phyloP scores from a whole-genome alignment of 2,113 vertebrate species.

The Rhinogobius similis region DNA sequence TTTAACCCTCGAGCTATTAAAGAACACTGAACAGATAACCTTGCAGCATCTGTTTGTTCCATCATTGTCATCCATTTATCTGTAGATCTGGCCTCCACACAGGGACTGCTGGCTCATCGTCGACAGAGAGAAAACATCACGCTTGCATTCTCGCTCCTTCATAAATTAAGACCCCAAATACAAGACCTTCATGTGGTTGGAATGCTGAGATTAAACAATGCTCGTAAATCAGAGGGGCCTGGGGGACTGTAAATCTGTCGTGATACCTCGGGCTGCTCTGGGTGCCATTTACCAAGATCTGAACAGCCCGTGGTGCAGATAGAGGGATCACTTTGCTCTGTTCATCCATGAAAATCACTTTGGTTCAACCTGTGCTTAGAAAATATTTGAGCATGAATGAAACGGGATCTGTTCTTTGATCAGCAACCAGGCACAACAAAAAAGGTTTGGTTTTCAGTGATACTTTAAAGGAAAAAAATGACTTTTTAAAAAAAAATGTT shows the following conservation, averaged over 20 bases:
- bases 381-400: no score
- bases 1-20: no score
- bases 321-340: constrained; percentile 45
- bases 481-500: no score
- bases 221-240: constrained; percentile 68
- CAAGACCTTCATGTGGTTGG: constrained; percentile 70
- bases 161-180: constrained; percentile 65
- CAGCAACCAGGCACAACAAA: no score
- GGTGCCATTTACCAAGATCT: constrained; percentile 46
- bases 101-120: constrained; percentile 48
- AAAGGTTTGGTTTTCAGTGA: no score
- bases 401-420: no score
- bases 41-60: constrained; percentile 58
- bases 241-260: constrained; percentile 62
- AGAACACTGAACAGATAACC: no score
- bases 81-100: constrained; percentile 53
- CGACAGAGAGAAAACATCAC: constrained; percentile 54
- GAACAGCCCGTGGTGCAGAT: constrained; percentile 44
- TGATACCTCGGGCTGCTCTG: constrained; percentile 53
- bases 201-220: constrained; percentile 76
- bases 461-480: no score
- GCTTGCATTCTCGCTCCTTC: constrained; percentile 57
- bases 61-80: constrained; percentile 64
- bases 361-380: no score
- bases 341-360: constrained; percentile 47